These are phyloP conservation scores for Eupristina koningsbergeri DNA, from an alignment of 1,140 invertebrate species.

Conservation along the genomic window DNA sequence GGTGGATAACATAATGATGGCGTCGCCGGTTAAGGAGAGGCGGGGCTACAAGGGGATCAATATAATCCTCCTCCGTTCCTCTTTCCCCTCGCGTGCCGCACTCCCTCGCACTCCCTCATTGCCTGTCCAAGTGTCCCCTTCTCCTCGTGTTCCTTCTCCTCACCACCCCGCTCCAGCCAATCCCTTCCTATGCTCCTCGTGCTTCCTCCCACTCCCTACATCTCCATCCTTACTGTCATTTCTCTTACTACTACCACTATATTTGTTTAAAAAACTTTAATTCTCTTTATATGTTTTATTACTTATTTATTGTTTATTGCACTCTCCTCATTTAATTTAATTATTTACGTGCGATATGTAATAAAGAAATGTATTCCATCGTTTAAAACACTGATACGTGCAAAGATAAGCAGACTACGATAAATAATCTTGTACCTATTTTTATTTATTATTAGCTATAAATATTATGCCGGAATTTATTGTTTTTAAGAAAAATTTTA, in stretches of 20 bases:
- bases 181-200: background rate
- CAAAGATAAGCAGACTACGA: no score
- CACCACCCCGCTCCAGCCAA: slow-evolving; percentile 43
- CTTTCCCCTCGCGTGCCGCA: slow-evolving; percentile 58
- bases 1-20: slow-evolving; percentile 75
- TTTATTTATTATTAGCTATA: no score
- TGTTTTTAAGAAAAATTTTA: no score
- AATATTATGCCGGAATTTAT: no score
- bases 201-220: background rate
- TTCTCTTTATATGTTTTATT: no score
- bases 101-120: slow-evolving; percentile 52
- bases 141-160: slow-evolving; percentile 53
- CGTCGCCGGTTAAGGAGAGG: slow-evolving; percentile 71
- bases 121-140: slow-evolving; percentile 51
- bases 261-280: slow-evolving; percentile 21
- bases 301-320: background rate
- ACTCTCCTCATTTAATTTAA: background rate
- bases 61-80: slow-evolving; percentile 72
- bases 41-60: slow-evolving; percentile 74
- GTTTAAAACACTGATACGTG: no score
- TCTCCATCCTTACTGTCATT: slow-evolving; percentile 22
- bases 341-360: no score
- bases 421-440: no score
- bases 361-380: no score
- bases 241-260: background rate